A percentile compares a stretch with the other conserved stretches of the same genome.
These are phyloP conservation scores for Lemur catta DNA, from an alignment of 2,797 vertebrate species.

Conservation along the genomic window DNA sequence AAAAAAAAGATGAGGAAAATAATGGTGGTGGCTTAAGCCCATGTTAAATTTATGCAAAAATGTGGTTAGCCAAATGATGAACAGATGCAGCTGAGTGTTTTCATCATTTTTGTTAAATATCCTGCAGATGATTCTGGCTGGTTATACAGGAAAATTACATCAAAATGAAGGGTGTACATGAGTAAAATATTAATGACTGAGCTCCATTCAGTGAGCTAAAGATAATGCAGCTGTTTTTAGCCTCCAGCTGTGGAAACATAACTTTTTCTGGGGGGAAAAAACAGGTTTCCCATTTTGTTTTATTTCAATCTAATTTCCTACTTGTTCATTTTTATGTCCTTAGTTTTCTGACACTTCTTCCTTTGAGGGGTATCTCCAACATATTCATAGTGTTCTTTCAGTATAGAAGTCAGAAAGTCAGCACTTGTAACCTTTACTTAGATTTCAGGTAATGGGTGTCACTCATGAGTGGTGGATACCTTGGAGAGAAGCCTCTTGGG, in stretches of 20 bases:
- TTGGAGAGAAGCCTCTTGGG: not conserved
- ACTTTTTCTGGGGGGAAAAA: constrained; percentile 6
- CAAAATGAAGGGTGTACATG: constrained; percentile 66
- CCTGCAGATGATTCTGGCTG: constrained; percentile 74
- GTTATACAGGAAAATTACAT: constrained; percentile 73
- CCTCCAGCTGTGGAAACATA: constrained; percentile 60
- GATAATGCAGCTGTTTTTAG: constrained; percentile 71
- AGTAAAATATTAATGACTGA: constrained; percentile 73
- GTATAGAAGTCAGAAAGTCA: not conserved
- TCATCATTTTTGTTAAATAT: constrained; percentile 77
- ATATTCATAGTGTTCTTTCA: not conserved
- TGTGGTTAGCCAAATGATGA: constrained; percentile 71
- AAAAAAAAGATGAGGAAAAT: constrained; percentile 47
- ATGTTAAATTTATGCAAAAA: constrained; percentile 76
- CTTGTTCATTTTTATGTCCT: constrained; percentile 22
- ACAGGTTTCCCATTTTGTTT: constrained; percentile 11
- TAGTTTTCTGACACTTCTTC: not conserved
- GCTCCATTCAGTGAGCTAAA: constrained; percentile 42
- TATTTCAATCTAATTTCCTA: constrained; percentile 31
- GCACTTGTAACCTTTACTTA: not conserved
- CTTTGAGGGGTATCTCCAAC: not conserved
- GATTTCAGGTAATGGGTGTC: not conserved
- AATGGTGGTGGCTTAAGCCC: constrained; percentile 44
- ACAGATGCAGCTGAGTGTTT: constrained; percentile 75
- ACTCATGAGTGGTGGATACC: not conserved